Evolutionary conservation across 2,888 invertebrate genomes (phyloP).

Genomic region (Ceraclea dissimilis): DNA sequence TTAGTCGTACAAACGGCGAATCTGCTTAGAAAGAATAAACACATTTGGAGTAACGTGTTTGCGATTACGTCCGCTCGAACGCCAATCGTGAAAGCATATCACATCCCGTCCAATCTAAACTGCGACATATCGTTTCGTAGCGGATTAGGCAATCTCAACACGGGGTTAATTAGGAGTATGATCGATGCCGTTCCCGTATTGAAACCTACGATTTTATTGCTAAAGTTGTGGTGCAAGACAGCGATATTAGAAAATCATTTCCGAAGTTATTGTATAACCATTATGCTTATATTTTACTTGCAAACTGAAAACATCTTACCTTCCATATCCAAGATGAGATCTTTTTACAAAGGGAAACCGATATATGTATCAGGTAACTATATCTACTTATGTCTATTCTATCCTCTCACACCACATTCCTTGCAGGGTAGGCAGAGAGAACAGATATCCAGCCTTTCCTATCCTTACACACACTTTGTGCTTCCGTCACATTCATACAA

Average conservation of each 20-base stretch:
- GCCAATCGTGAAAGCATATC: constrained; percentile 46
- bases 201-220: constrained; percentile 39
- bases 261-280: constrained; percentile 43
- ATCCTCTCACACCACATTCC: too few species aligned
- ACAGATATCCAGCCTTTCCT: too few species aligned
- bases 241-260: constrained; percentile 28
- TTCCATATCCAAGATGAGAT: constrained; percentile 28
- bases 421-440: too few species aligned
- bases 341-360: constrained; percentile 27
- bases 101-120: constrained; percentile 36
- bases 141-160: constrained; percentile 48
- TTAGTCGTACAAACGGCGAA: constrained; percentile 24
- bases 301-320: constrained; percentile 38
- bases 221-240: constrained; percentile 44
- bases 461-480: too few species aligned
- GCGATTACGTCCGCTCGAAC: constrained; percentile 39
- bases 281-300: constrained; percentile 48
- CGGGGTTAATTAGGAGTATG: constrained; percentile 40
- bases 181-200: constrained; percentile 37
- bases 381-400: background rate
- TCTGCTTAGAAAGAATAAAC: constrained; percentile 20
- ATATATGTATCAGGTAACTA: constrained; percentile 31
- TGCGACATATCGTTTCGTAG: constrained; percentile 49
- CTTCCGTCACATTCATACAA: too few species aligned
- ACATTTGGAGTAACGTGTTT: constrained; percentile 32